phyloP scores from a whole-genome alignment of 2,797 vertebrate genomes.

The Hypotaenidia okinawae region DNA sequence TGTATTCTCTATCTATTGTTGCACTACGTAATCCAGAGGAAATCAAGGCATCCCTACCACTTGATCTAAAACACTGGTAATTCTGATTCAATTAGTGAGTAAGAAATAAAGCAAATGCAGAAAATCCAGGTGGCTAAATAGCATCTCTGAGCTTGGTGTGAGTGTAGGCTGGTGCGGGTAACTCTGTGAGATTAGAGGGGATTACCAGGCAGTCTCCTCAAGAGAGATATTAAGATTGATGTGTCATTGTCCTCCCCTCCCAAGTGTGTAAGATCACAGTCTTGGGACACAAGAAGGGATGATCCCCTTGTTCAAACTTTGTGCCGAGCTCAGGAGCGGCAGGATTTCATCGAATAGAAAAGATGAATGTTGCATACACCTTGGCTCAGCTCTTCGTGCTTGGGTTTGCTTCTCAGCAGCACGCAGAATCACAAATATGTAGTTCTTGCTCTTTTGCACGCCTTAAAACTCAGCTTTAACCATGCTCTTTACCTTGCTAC shows the following conservation, averaged over 20 bases:
- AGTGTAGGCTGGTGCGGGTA: not conserved
- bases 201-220: not conserved
- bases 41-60: not conserved
- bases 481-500: slow-evolving; percentile 50
- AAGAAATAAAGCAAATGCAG: not conserved
- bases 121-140: not conserved
- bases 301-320: not conserved
- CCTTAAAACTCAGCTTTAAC: slow-evolving; percentile 2
- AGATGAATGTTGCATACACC: not conserved
- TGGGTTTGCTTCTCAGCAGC: not conserved
- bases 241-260: not conserved
- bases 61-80: not conserved
- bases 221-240: not conserved
- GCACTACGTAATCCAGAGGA: not conserved
- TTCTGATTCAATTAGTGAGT: not conserved
- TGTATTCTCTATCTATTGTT: not conserved
- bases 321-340: not conserved
- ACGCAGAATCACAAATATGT: not conserved
- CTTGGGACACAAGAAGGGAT: not conserved
- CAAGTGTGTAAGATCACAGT: not conserved
- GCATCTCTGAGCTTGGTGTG: not conserved
- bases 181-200: not conserved
- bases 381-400: not conserved
- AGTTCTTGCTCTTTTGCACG: not conserved
- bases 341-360: not conserved